phyloP scores from a whole-genome alignment of 2,797 vertebrate genomes.

The Momotus momota region DNA sequence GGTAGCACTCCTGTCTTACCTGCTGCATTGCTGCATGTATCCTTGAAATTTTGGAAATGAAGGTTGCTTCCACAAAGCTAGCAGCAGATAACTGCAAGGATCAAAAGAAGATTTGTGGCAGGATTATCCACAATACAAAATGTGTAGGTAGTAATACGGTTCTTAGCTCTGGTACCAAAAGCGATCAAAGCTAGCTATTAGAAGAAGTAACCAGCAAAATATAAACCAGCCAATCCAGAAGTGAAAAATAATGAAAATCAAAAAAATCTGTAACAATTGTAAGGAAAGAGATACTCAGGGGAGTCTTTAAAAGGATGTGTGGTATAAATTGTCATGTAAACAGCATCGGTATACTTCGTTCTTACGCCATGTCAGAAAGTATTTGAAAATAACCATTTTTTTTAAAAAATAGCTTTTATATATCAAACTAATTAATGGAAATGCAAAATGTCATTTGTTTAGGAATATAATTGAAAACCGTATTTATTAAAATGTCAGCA shows the following conservation, averaged over 20 bases:
- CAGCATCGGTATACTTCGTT: not conserved
- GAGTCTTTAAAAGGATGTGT: not conserved
- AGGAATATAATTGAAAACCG: not conserved
- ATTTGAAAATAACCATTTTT: not conserved
- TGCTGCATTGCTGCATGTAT: not conserved
- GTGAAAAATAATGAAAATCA: not conserved
- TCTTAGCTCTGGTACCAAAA: conserved; percentile 20
- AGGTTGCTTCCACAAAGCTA: conserved; percentile 16
- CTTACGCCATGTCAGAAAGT: not conserved
- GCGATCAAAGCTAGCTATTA: conserved; percentile 11
- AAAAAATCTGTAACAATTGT: not conserved
- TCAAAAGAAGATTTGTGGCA: conserved; percentile 59
- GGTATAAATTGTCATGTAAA: not conserved
- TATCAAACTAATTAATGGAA: not conserved
- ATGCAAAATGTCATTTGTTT: not conserved
- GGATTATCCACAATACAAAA: not conserved
- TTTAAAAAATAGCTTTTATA: not conserved
- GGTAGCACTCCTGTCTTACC: not conserved
- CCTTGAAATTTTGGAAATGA: conserved; percentile 34
- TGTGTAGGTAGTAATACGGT: conserved; percentile 24
- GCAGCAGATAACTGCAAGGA: conserved; percentile 24
- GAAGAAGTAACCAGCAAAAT: conserved; percentile 7
- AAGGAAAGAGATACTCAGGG: not conserved
- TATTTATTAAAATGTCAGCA: not conserved
- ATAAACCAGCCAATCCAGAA: not conserved